Evolutionary conservation across 2,888 invertebrate genomes (phyloP), one percentile per base, ranked within the genome.

Genomic region (Ypsolopha sequella): DNA sequence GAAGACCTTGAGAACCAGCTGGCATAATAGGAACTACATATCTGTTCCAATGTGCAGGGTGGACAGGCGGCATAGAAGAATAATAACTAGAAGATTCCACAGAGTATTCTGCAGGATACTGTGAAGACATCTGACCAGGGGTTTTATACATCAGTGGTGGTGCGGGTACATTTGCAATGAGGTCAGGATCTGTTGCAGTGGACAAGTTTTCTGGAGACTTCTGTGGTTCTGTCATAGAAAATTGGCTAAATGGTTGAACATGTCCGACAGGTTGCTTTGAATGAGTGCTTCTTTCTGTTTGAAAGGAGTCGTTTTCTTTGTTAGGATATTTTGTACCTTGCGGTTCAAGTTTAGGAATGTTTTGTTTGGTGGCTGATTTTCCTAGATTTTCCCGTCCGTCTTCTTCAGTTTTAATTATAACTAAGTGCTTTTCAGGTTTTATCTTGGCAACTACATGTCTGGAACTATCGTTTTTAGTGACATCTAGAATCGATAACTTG

Each of bases 241-340:
- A n/a, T 41, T 50, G 50, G 10, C 35, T 41, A 43, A 50, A 50
- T 11, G 50, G 50, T 7, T 43, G 14, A n/a, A 50, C 34, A 14
- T 41, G 50, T n/a, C 50, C 50, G 10, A 50, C 43, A 8, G 50
- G 41, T n/a, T 50, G 50, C 10, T 43, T 50, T 11, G 4, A 10
- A 6, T 24, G 38, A n/a, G 14, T 9, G 24, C 14, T 9, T 14
- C 38, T 48, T 38, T 47, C 47, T 1, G 36, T 47, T 34, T 11
- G n/a, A 9, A 36, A 0, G 6, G 13, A 13, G 9, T 8, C 14
- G 3, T 43, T 14, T 24, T 24, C 24, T 24, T 24, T 24, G 24
- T 3, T 24, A 4, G 24, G 24, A 24, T 24, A 24, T 24, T 24
- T 24, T 24, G 24, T 24, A 24, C 4, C 4, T 24, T 24, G 24